Percentiles rank a stretch among this genome's conserved stretches.
These are phyloP conservation scores for Mythimna albipuncta DNA, from an alignment of 2,888 invertebrate genomes.

Conservation along the genomic window DNA sequence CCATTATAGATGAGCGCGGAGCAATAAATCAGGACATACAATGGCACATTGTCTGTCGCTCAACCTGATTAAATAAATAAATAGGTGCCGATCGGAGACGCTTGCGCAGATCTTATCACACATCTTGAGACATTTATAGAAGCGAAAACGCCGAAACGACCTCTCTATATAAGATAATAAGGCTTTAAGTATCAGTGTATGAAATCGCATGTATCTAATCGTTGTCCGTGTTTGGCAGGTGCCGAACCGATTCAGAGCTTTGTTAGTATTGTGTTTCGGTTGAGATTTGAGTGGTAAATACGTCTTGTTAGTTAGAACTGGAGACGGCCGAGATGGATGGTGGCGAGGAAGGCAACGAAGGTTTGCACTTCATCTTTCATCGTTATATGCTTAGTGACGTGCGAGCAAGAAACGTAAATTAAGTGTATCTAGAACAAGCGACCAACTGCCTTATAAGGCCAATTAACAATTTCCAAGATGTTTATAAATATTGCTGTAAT, in stretches of 20 bases:
- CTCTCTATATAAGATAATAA: conserved; percentile 75
- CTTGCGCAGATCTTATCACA: conserved; percentile 86
- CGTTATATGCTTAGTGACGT: conserved; percentile 60
- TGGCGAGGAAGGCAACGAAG: conserved; percentile 54
- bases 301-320: conserved; percentile 69
- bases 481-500: conserved; percentile 14
- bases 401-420: conserved; percentile 61
- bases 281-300: conserved; percentile 66
- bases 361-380: conserved; percentile 73
- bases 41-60: conserved; percentile 90
- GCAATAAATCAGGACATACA: conserved; percentile 88
- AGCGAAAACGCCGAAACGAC: conserved; percentile 75
- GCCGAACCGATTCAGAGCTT: conserved; percentile 68
- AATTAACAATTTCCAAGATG: conserved; percentile 11
- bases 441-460: conserved; percentile 25
- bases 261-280: conserved; percentile 70
- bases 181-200: conserved; percentile 73
- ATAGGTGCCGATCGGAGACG: conserved; percentile 87
- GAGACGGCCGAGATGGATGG: conserved; percentile 73
- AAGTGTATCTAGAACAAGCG: conserved; percentile 48
- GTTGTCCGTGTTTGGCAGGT: conserved; percentile 62
- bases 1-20: conserved; percentile 79
- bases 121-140: conserved; percentile 80
- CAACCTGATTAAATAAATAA: conserved; percentile 89
- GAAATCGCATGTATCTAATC: conserved; percentile 74